Percentiles rank a stretch among this genome's conserved stretches.
These are phyloP conservation scores for Ascidia mentula DNA, from an alignment of 23 tunicate species.

Conservation along the genomic window DNA sequence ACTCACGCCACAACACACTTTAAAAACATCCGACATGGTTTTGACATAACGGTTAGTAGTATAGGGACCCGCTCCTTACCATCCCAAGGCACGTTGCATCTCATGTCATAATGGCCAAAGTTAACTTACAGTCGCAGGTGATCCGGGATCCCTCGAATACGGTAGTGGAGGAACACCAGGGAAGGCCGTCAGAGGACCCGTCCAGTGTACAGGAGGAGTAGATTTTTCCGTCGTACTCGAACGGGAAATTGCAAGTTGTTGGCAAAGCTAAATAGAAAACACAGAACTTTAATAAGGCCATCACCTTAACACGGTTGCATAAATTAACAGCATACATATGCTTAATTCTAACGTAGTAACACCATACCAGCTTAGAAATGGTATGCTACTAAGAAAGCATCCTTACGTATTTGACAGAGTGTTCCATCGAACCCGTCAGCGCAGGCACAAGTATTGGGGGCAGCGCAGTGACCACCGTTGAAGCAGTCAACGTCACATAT, in stretches of 20 bases:
- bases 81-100: no score
- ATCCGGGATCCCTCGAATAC: constrained; percentile 48
- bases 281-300: no score
- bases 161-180: constrained; percentile 82
- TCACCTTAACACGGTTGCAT: no score
- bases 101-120: no score
- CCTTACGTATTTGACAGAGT: constrained; percentile 88
- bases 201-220: constrained; percentile 67
- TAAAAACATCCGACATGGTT: no score
- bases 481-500: constrained; percentile 50
- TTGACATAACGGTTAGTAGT: no score
- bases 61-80: no score
- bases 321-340: no score
- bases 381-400: no score
- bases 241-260: constrained; percentile 61
- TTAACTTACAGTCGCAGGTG: constrained; percentile 75
- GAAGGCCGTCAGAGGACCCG: constrained; percentile 32
- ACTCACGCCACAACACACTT: no score
- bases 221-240: constrained; percentile 83
- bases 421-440: constrained; percentile 66
- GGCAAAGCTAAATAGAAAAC: constrained; percentile 27
- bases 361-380: no score
- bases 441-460: constrained; percentile 70
- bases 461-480: constrained; percentile 62
- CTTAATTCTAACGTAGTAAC: no score